Conservation (phyloP, 1,140 invertebrate species). For the Temnothorax nylanderi region DNA sequence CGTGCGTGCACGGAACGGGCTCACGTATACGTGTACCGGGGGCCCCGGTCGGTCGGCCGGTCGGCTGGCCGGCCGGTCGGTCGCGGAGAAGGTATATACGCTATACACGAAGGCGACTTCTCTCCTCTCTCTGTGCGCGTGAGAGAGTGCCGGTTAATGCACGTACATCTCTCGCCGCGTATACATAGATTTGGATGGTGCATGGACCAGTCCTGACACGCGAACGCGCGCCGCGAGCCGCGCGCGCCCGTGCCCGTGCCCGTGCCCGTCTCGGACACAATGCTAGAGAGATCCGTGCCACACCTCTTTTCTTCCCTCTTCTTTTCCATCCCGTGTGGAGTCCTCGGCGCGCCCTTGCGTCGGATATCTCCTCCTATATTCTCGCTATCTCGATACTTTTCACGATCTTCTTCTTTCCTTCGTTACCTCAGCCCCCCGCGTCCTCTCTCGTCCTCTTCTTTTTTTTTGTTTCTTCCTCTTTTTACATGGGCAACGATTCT, state of each 20-base stretch:
- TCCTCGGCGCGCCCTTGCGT: slow-evolving; percentile 80
- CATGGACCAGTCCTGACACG: slow-evolving; percentile 80
- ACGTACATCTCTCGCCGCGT: slow-evolving; percentile 75
- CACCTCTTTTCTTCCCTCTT: slow-evolving; percentile 83
- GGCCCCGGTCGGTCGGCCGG: not conserved
- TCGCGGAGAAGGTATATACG: slow-evolving; percentile 55
- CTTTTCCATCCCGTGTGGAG: slow-evolving; percentile 73
- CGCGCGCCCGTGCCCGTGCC: slow-evolving; percentile 31
- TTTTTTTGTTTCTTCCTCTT: slow-evolving; percentile 27
- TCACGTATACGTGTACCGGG: slow-evolving; percentile 4
- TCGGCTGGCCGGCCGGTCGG: not conserved
- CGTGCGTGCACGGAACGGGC: slow-evolving; percentile 61
- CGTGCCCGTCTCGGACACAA: slow-evolving; percentile 76
- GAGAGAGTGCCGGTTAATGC: slow-evolving; percentile 60
- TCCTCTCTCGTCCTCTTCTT: not conserved
- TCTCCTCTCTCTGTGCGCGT: slow-evolving; percentile 63
- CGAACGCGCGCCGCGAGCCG: slow-evolving; percentile 68
- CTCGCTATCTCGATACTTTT: slow-evolving; percentile 54
- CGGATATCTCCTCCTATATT: slow-evolving; percentile 69
- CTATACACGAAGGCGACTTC: slow-evolving; percentile 64
- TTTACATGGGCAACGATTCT: slow-evolving; percentile 24
- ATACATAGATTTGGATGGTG: slow-evolving; percentile 83
- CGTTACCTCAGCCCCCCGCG: slow-evolving; percentile 5
- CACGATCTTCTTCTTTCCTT: slow-evolving; percentile 45
- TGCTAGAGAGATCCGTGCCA: slow-evolving; percentile 81